Base-by-base conservation (phyloP, 2,888 invertebrate species). In the Chrysina gloriosa region DNA sequence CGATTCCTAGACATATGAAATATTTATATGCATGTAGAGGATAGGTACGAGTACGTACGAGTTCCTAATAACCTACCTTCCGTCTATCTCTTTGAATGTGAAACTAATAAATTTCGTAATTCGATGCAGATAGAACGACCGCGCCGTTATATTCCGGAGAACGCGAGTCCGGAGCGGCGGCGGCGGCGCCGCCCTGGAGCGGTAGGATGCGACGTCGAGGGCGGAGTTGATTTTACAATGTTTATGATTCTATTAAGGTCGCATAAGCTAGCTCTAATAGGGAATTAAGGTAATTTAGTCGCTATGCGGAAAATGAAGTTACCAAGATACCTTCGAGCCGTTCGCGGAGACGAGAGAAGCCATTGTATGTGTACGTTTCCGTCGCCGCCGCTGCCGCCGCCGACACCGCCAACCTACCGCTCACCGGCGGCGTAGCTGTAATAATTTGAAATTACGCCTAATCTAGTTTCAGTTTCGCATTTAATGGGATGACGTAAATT, bases 261-360 rank as follows among this genome's bases (percentile, higher is more conserved):
- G 75, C 74, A 78, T 77, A 78, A 80, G 79, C 78, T 79, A 77
- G 75, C 77, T 75, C 75, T 77, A 77, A 77, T 76, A 75, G 75
- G 75, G 77, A 77, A 77, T 79, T 79, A 79, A 77, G 77, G 78
- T 80, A 80, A 81, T 81, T 81, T 79, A 75, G 78, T 78, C 76
- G 78, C 74, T 75, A 74, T 72, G 79, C 75, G 74, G 77, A 78
- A 80, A 81, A 81, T 78, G 78, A 79, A 80, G 78, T 80, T 81
- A 81, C 76, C 75, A 79, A 79, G 78, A 79, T 78, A 76, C 77
- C 71, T 58, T 29, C 65, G 39, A 63, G 56, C 63, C 25, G 45
- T 67, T 52, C 66, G 45, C 63, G 56, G 16, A 36, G 58, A 54
- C 58, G 58, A 66, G 42, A 64, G 58, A 5, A n/a, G n/a, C 29